Conservation (phyloP, 2,113 vertebrate species). For the Caracal caracal region DNA sequence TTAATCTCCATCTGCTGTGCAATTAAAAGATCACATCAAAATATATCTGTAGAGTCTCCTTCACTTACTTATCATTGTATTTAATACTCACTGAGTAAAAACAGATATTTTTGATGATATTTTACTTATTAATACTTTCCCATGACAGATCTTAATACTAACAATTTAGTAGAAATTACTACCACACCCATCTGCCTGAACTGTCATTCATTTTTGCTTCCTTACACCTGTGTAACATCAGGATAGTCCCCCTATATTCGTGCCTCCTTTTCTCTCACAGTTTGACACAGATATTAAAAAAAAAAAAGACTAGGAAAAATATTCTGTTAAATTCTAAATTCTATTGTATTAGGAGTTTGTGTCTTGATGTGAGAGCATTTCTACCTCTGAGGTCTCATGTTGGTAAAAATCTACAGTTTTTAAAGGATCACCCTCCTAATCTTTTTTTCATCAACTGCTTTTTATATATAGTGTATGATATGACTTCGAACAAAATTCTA, state of each 20-base stretch:
- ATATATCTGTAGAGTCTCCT: conserved; percentile 33
- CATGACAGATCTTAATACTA: conserved; percentile 77
- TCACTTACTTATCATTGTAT: conserved; percentile 69
- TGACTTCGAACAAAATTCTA: background rate
- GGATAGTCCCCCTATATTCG: conserved; percentile 50
- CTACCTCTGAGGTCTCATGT: background rate
- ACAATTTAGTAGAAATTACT: conserved; percentile 78
- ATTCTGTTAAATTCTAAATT: background rate
- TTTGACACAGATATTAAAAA: background rate
- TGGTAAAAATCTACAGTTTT: background rate
- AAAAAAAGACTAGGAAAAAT: background rate
- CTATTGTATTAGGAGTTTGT: background rate
- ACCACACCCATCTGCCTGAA: conserved; percentile 64
- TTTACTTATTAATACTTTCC: conserved; percentile 81
- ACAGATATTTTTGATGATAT: conserved; percentile 78
- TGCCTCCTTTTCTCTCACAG: background rate
- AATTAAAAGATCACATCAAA: conserved; percentile 80
- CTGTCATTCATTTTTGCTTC: conserved; percentile 78
- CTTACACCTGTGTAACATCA: conserved; percentile 54
- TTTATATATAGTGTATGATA: background rate
- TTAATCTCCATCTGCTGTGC: conserved; percentile 41
- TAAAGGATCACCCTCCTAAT: background rate
- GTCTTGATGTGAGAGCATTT: background rate
- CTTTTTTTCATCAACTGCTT: background rate
- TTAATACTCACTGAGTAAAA: conserved; percentile 73